A percentile compares a stretch with the other conserved stretches of the same genome.
Evolutionary conservation across 2,113 vertebrate species (phyloP).

Genomic region (Pycnonotus jocosus): DNA sequence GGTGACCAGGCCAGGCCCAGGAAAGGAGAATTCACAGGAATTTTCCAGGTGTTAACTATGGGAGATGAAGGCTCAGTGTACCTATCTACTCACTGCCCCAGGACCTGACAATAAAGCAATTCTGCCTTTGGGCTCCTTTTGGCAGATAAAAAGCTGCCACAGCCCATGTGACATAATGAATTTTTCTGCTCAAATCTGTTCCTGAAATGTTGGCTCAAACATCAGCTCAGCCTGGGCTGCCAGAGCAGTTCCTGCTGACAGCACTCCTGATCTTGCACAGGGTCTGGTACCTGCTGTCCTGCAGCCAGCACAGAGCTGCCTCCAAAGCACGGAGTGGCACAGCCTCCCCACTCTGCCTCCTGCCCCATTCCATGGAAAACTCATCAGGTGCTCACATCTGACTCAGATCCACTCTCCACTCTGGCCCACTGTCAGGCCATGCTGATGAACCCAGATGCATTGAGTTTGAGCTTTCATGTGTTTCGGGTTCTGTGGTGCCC

Average conservation of each 20-base stretch:
- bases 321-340: not conserved
- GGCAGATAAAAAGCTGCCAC: not conserved
- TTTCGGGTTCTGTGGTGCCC: too few species aligned
- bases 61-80: not conserved
- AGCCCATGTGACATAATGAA: not conserved
- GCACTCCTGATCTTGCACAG: rapidly evolving
- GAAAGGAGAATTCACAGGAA: not conserved
- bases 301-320: not conserved
- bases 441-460: not conserved
- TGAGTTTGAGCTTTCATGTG: too few species aligned
- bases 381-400: not conserved
- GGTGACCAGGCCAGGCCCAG: not conserved
- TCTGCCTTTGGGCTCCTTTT: not conserved
- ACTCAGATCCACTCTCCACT: not conserved
- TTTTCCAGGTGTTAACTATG: not conserved
- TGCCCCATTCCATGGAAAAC: not conserved
- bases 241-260: not conserved
- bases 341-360: not conserved
- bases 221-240: not conserved
- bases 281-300: not conserved
- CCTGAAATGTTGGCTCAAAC: not conserved
- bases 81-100: not conserved
- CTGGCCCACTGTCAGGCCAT: not conserved
- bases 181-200: not conserved
- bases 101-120: not conserved